Evolutionary conservation across 2,888 invertebrate species (phyloP).

Genomic region (Alloscopus bannaensis): DNA sequence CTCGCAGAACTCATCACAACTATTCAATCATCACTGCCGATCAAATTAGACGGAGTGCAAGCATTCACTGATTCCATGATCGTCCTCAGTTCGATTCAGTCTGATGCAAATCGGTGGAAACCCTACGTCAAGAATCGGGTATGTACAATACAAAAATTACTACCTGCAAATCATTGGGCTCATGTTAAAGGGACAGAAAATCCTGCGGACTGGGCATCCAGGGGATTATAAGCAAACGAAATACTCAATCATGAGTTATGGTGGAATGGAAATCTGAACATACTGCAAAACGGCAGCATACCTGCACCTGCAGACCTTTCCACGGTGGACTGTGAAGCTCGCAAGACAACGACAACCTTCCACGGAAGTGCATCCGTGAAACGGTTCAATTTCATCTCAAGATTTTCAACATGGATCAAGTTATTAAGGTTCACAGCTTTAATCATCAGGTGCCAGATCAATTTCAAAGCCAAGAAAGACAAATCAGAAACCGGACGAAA

Average conservation of each 20-base stretch:
- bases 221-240: constrained; percentile 20
- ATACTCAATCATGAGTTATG: constrained; percentile 3
- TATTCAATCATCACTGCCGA: not conserved
- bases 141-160: constrained; percentile 65
- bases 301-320: too few relatives aligned
- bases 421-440: not conserved
- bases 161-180: constrained; percentile 62
- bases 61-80: constrained; percentile 73
- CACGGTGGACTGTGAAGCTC: too few relatives aligned
- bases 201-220: constrained; percentile 74
- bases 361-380: too few relatives aligned
- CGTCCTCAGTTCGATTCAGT: constrained; percentile 72
- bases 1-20: constrained; percentile 64
- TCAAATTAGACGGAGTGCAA: not conserved
- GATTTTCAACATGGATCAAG: not conserved
- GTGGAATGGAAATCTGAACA: too few relatives aligned
- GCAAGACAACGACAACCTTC: too few relatives aligned
- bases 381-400: not conserved
- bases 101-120: constrained; percentile 68
- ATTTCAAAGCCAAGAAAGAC: not conserved
- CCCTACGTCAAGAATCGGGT: constrained; percentile 72
- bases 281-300: too few relatives aligned
- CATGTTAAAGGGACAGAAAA: constrained; percentile 72
- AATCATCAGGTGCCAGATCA: not conserved
- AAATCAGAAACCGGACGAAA: not conserved